Evolutionary conservation across 1,140 invertebrate genomes (phyloP), one percentile per base, ranked within the genome.

Genomic region (Ceratina japonica): DNA sequence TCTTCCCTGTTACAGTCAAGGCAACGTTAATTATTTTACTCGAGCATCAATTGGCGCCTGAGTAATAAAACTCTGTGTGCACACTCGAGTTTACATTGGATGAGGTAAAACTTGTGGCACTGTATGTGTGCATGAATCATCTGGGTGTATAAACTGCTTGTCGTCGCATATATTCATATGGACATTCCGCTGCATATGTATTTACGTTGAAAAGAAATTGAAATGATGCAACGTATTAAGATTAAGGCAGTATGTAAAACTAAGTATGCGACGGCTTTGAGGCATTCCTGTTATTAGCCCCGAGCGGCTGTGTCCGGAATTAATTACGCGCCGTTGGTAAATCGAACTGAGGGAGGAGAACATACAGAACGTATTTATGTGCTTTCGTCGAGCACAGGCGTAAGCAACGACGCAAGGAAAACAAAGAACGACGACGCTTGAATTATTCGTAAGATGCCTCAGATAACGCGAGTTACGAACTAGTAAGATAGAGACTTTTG

Each of bases 261-360:
- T 31, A 5, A 22, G 79, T 79, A 66, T 20, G 37, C 22, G 31
- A 49, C 12, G 20, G 52, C 37, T 12, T 3, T 62, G 66, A 72
- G 49, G 51, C 24, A 68, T 76, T 51, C 58, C 63, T 73, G 71
- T 63, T 54, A 44, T 68, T 62, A 51, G 73, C 54, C 66, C 16
- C 12, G 44, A 31, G 37, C 49, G 49, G 56, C 59, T 76, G 82
- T 75, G 52, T 37, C 24, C 13, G 66, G 78, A 84, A 84, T 84
- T 84, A 84, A 84, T 84, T 84, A 80, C 63, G 37, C 18, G 63
- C 24, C 69, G 73, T 84, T 58, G 78, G 65, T 84, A 84, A 84
- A 84, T 80, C 73, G 22, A 22, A 51, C 13, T 15, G 44, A 31
- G 20, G 20, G 54, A 61, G 64, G 37, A 44, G 37, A 44, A 10